phyloP scores from a whole-genome alignment of 2,113 vertebrate genomes.

The Cariama cristata region DNA sequence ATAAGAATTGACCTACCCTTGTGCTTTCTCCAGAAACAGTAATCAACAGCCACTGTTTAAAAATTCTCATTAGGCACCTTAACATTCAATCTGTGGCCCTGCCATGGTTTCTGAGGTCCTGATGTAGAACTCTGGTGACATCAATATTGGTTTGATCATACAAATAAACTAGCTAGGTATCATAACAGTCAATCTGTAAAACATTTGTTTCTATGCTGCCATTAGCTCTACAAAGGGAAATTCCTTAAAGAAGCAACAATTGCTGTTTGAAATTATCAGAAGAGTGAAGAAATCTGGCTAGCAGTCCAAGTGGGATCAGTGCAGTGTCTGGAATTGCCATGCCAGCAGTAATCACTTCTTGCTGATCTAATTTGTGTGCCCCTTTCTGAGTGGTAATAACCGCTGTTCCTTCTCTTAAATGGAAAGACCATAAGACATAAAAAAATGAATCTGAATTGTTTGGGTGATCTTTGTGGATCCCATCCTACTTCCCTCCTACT shows the following conservation, averaged over 20 bases:
- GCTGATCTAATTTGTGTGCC: not conserved
- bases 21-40: not conserved
- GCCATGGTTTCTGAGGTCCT: not conserved
- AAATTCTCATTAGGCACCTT: not conserved
- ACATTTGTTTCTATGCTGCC: not conserved
- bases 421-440: accelerated
- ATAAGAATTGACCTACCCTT: not conserved
- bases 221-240: not conserved
- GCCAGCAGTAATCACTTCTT: not conserved
- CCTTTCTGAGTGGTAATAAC: not conserved
- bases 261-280: not conserved
- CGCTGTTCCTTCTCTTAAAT: not conserved
- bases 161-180: not conserved
- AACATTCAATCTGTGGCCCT: not conserved
- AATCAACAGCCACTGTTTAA: not conserved
- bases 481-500: not conserved
- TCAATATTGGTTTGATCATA: not conserved
- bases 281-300: not conserved
- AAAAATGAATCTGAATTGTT: not conserved
- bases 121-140: not conserved
- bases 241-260: not conserved
- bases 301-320: not conserved
- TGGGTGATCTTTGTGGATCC: not conserved
- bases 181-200: not conserved
- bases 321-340: accelerated